Evolutionary conservation across 2,113 vertebrate species (phyloP).

Genomic region (Phylloscopus trochiloides): DNA sequence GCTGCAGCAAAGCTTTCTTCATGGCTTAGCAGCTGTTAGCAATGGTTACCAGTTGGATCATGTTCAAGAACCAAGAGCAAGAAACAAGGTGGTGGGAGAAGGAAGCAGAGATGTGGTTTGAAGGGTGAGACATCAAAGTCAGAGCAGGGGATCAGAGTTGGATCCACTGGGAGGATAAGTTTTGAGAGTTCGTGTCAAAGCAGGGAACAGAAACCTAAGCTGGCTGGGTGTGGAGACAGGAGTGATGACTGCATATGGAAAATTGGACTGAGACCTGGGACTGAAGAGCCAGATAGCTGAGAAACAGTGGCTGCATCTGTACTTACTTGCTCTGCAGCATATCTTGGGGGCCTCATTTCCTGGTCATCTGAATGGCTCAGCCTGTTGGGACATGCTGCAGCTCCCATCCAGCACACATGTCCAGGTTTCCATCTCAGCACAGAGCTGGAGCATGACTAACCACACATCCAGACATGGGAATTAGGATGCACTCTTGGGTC

Average conservation of each 20-base stretch:
- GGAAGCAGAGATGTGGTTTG: background rate
- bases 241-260: constrained; percentile 19
- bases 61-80: background rate
- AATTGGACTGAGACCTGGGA: constrained; percentile 15
- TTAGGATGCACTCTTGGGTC: background rate
- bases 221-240: background rate
- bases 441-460: constrained; percentile 8
- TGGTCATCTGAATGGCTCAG: background rate
- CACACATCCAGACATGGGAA: background rate
- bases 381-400: background rate
- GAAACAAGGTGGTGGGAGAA: background rate
- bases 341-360: constrained; percentile 18
- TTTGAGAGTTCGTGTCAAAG: background rate
- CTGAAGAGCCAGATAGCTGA: constrained; percentile 1
- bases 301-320: constrained; percentile 6
- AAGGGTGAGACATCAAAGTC: background rate
- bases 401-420: background rate
- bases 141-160: background rate
- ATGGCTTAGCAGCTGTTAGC: background rate
- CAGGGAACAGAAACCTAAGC: background rate
- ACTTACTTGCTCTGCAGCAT: constrained; percentile 57
- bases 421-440: constrained; percentile 17
- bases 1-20: background rate
- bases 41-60: background rate
- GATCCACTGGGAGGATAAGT: background rate